Base-by-base conservation (phyloP, 2,888 invertebrate genomes). In the Brenthis ino region DNA sequence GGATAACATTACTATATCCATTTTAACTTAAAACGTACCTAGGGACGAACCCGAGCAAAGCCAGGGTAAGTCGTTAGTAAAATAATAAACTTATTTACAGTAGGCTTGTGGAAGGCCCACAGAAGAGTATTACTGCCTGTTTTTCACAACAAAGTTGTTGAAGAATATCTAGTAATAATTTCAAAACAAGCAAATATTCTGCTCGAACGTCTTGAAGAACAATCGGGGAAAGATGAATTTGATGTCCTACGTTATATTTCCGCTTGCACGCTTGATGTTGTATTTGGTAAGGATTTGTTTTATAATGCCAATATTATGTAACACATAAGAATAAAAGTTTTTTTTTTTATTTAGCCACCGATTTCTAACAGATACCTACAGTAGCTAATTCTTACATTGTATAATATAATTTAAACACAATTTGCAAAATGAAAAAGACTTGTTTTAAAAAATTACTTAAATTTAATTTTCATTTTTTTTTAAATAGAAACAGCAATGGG, bases 401-500 rank as follows among this genome's bases (percentile, higher is more conserved):
- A 20, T 20, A 43, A 16, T 2, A 57, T 51, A 28, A 8, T 55
- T 4, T 48, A 37, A 37, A 37, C 8, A 37, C 8, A 6, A 37
- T 37, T 8, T 8, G 37, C 37, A 37, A 33, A 33, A 37, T 37
- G 6, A 43, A 2, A 43, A 8, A 43, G 8, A 11, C 37, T 8
- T 43, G 37, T 2, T 43, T 43, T 43, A 43, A 11, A 43, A 37
- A 43, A 11, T 43, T 43, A 43, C 16, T 51, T 3, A 11, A n/a
- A 20, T 20, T 20, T 0, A 5, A 37, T 11, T 43, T 37, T 3
- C 33, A 0, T 28, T 51, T 58, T 53, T 57, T n/a, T 56, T 66
- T 24, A 53, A 28, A 60, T 67, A 95, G 96, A 96, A 82, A 95
- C 96, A 2, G 95, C 96, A 1, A 96, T 96, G 96, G 96, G 96